phyloP scores from a whole-genome alignment of 2,113 vertebrate genomes.

The Actenoides lindsayi region DNA sequence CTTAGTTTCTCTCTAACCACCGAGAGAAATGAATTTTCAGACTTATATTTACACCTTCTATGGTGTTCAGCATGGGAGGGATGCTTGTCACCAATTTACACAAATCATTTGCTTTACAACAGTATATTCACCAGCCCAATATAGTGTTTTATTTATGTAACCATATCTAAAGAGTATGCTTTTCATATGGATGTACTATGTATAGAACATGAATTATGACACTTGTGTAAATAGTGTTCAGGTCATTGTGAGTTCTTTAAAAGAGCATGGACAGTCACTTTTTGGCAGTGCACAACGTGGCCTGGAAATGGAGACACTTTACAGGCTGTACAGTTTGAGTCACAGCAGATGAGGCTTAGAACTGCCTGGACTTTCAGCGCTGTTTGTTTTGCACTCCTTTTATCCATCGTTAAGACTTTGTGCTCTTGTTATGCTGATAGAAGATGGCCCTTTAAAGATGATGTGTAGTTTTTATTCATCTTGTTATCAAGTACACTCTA shows the following conservation, averaged over 20 bases:
- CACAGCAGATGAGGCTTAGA: background rate
- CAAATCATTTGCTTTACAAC: background rate
- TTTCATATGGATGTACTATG: background rate
- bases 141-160: background rate
- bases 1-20: background rate
- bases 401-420: background rate
- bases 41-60: background rate
- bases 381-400: background rate
- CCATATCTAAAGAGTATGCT: background rate
- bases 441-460: background rate
- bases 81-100: background rate
- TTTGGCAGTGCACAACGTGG: background rate
- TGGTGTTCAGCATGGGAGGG: background rate
- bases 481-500: background rate
- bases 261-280: background rate
- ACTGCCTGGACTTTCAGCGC: accelerated
- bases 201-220: background rate
- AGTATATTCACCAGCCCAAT: background rate
- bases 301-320: background rate
- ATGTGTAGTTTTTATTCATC: background rate
- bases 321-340: background rate
- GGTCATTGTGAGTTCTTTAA: background rate
- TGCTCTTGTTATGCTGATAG: background rate
- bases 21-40: background rate
- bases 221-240: background rate